Base-by-base conservation (phyloP, 2,797 vertebrate genomes). In the Dendrocincla fuliginosa region DNA sequence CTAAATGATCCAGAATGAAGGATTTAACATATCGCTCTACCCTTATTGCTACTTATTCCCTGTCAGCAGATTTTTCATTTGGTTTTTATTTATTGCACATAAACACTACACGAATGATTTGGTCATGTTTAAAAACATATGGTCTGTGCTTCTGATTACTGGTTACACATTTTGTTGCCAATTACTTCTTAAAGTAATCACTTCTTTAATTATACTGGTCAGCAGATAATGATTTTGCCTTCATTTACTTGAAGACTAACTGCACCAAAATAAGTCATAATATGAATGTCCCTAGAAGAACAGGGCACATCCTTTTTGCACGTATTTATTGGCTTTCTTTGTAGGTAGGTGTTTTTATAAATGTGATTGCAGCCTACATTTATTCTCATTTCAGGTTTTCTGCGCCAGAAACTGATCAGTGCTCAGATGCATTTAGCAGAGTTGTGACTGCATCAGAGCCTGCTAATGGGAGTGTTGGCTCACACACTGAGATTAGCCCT, bases 31-130 rank as follows among this genome's bases (percentile, higher is more conserved):
- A 98, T 98, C 93, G 44, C 96, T 97, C 95, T 98, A 97, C 96
- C 96, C 98, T 98, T 98, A 98, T 98, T 98, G 98, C 98, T 98
- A 96, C 98, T 98, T 98, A 97, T 96, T 98, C 96, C 95, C 93
- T 98, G 97, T 98, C 98, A 98, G 97, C 97, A 98, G 96, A 98
- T 99, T 99, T 98, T 98, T 99, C 98, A 98, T 98, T 97, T 97
- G 92, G 30, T 93, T 97, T 96, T 97, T 97, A 98, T 98, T 98
- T 98, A 98, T 98, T 97, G 96, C 97, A 97, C 97, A 98, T 98
- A 98, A 98, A 98, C 97, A 98, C 95, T 97, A 98, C 92, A 92
- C 97, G 98, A 98, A 98, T 98, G 96, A 97, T 97, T 97, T 96
- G 97, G 96, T 98, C 97, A 97, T 97, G 95, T 97, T 98, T 97